Percentiles rank a stretch among this genome's conserved stretches.
Evolutionary conservation across 1,140 invertebrate genomes (phyloP).

Genomic region (Drosophila funebris): DNA sequence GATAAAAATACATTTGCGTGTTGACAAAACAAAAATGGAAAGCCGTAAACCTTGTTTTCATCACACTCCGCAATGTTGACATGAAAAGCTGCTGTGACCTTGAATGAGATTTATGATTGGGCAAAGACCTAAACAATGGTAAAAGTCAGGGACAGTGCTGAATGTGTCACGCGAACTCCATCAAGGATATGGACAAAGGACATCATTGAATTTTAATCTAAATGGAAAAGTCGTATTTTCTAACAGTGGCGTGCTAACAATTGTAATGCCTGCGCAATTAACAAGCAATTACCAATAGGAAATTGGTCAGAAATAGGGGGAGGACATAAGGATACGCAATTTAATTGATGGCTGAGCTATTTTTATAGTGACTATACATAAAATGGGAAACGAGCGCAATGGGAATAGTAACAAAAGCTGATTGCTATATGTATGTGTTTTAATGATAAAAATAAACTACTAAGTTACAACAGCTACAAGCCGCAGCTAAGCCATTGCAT

Average conservation of each 20-base stretch:
- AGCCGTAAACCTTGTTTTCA: neutral
- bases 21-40: conserved; percentile 2
- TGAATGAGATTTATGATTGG: conserved; percentile 33
- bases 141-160: conserved; percentile 14
- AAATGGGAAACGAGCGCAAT: neutral
- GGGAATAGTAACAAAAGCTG: neutral
- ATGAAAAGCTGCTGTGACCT: conserved; percentile 25
- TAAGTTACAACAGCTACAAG: neutral
- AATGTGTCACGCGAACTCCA: conserved; percentile 17
- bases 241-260: conserved; percentile 48
- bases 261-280: conserved; percentile 52
- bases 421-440: neutral
- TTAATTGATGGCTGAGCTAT: conserved; percentile 22
- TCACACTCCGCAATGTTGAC: neutral
- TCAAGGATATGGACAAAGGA: neutral
- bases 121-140: neutral
- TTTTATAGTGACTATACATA: conserved; percentile 12
- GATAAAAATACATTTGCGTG: neutral
- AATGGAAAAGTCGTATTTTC: conserved; percentile 4
- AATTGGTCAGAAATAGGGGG: conserved; percentile 1
- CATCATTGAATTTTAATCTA: conserved; percentile 15
- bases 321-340: neutral
- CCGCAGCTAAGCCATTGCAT: too few relatives aligned
- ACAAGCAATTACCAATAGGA: conserved; percentile 48
- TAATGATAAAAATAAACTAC: neutral